A percentile compares a stretch with the other conserved stretches of the same genome.
Conservation (phyloP, 2,888 invertebrate genomes). For the Eretmocerus hayati region DNA sequence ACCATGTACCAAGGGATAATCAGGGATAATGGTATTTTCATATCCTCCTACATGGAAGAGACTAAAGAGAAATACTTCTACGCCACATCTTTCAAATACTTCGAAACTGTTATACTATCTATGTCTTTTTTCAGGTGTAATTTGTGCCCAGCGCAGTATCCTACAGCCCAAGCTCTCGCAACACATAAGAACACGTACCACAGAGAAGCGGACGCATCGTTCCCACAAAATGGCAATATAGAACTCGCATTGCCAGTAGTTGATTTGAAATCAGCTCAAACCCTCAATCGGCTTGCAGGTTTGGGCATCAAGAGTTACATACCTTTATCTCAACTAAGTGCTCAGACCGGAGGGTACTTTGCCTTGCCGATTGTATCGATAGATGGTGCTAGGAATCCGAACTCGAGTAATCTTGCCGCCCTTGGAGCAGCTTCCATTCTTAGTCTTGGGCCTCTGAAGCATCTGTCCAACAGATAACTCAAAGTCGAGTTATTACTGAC, state of each 20-base stretch:
- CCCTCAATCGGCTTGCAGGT: constrained; percentile 56
- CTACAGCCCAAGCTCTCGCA: constrained; percentile 53
- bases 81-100: too few species aligned
- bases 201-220: constrained; percentile 44
- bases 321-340: constrained; percentile 60
- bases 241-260: constrained; percentile 69
- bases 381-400: constrained; percentile 57
- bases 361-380: constrained; percentile 66
- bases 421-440: constrained; percentile 65
- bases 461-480: constrained; percentile 24
- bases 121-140: constrained; percentile 54
- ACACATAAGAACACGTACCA: constrained; percentile 62
- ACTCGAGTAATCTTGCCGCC: constrained; percentile 54
- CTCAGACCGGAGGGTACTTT: constrained; percentile 56
- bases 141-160: constrained; percentile 66
- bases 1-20: too few species aligned
- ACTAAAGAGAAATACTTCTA: too few species aligned
- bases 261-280: constrained; percentile 62
- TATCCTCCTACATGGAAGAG: too few species aligned
- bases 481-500: too few species aligned
- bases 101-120: too few species aligned
- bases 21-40: too few species aligned
- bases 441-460: constrained; percentile 65
- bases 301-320: constrained; percentile 70
- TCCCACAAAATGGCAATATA: constrained; percentile 43